Evolutionary conservation across 2,888 invertebrate genomes (phyloP).

Genomic region (Chymomyza procnemis): DNA sequence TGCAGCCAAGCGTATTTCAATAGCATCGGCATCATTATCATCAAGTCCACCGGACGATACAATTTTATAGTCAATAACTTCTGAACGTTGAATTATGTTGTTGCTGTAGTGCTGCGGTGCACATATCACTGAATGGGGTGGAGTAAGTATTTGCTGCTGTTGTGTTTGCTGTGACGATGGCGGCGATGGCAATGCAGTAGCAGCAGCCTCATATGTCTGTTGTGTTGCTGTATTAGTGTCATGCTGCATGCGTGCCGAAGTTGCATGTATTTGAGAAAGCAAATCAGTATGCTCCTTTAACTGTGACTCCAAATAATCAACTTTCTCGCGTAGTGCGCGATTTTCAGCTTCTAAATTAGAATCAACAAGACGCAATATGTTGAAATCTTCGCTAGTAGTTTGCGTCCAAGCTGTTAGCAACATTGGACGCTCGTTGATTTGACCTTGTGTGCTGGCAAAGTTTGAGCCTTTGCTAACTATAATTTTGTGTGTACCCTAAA

Average conservation of each 20-base stretch:
- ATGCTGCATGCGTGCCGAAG: constrained; percentile 52
- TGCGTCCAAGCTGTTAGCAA: constrained; percentile 69
- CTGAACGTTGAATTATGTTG: constrained; percentile 21
- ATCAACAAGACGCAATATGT: constrained; percentile 35
- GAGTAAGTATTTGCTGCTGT: constrained; percentile 41
- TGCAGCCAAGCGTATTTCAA: constrained; percentile 69
- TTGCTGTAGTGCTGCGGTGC: constrained; percentile 8
- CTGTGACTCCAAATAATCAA: constrained; percentile 61
- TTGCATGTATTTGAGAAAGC: constrained; percentile 63
- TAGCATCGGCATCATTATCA: constrained; percentile 53
- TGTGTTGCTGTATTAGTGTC: constrained; percentile 14
- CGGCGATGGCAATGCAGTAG: constrained; percentile 15
- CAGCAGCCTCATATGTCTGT: background rate
- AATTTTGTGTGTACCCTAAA: constrained; percentile 1
- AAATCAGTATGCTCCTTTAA: constrained; percentile 61
- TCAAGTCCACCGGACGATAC: constrained; percentile 53
- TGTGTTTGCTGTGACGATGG: constrained; percentile 24
- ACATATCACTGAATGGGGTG: constrained; percentile 52
- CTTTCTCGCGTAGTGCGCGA: constrained; percentile 56
- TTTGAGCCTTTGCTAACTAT: constrained; percentile 29
- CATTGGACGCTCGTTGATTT: too few species aligned
- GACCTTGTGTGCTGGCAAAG: constrained; percentile 20
- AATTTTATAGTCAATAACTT: constrained; percentile 67
- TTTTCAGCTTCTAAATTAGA: constrained; percentile 41
- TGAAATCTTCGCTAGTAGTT: constrained; percentile 60